Base-by-base conservation (phyloP, 2,888 invertebrate species). In the Drosophila greeni region DNA sequence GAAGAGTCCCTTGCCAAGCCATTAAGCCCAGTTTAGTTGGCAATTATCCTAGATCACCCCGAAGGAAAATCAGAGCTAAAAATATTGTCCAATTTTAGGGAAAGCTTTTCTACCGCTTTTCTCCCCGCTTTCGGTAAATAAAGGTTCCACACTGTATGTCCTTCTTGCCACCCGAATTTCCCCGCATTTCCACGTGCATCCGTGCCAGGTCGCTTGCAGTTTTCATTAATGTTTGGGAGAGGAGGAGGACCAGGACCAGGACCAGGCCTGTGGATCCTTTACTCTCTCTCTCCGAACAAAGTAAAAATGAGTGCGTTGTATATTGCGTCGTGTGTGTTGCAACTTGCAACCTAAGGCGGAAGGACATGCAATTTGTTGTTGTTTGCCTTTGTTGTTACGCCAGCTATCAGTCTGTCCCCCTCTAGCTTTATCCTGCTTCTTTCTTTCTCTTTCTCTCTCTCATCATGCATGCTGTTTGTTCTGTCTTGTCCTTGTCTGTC, bases 281-380 rank as follows among this genome's bases (percentile, higher is more conserved):
- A 20, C 45, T 47, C 31, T 31, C 45, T 47, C 31, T 31, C 31
- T 26, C 43, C 53, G 53, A 26, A 61, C 67, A 82, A 66, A 75
- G 84, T 78, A 80, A 80, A 80, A 84, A 84, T 84, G 70, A 80
- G 79, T 79, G 84, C 82, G 82, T 60, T 51, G 60, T 82, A 68
- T 81, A 62, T 77, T 75, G 79, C 77, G 72, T 31, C 20, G 45
- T 20, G 39, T 40, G 20, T 14, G 23, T 40, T 2, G 12, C 12
- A 12, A 14, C 36, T 49, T 67, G 82, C 82, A 81, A 49, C 70
- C 79, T 68, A 81, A 74, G 79, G 79, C 82, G 79, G 83, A 78
- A 83, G 78, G 82, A 80, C 84, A 82, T 84, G 79, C 79, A 80
- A 80, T 80, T 80, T 80, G 79, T 80, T 80, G 79, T 75, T 79